Percentiles rank a stretch among this genome's conserved stretches.
Evolutionary conservation across 2,888 invertebrate species (phyloP).

Genomic region (Rhingia rostrata): DNA sequence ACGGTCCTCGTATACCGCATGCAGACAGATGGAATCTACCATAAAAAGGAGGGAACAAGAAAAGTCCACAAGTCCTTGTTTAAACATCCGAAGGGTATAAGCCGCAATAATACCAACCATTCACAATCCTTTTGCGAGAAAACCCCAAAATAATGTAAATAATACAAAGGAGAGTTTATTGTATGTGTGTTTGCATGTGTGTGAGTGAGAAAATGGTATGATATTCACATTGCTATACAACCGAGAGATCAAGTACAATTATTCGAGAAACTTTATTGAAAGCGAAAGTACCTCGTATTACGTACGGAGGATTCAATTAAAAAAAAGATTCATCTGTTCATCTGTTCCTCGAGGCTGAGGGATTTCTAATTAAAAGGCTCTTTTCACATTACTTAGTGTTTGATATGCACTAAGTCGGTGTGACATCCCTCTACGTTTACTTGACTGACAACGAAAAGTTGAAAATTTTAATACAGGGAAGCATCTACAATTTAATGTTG

Average conservation of each 20-base stretch:
- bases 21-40: conserved; percentile 11
- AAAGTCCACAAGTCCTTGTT: conserved; percentile 34
- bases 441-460: no score
- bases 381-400: no score
- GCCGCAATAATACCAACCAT: conserved; percentile 38
- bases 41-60: conserved; percentile 9
- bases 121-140: conserved; percentile 20
- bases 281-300: neutral
- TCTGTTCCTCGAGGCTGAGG: no score
- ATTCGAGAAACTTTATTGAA: neutral
- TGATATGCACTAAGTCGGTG: no score
- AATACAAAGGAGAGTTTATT: neutral
- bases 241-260: neutral
- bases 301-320: no score
- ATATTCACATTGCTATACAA: neutral
- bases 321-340: no score
- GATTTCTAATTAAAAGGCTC: no score
- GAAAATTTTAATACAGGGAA: no score
- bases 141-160: conserved; percentile 30
- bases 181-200: neutral
- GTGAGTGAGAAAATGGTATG: neutral
- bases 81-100: conserved; percentile 34
- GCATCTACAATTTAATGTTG: no score
- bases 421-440: no score
- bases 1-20: neutral